Conservation (phyloP, 2,888 invertebrate genomes). For the Drosophila ustulata region DNA sequence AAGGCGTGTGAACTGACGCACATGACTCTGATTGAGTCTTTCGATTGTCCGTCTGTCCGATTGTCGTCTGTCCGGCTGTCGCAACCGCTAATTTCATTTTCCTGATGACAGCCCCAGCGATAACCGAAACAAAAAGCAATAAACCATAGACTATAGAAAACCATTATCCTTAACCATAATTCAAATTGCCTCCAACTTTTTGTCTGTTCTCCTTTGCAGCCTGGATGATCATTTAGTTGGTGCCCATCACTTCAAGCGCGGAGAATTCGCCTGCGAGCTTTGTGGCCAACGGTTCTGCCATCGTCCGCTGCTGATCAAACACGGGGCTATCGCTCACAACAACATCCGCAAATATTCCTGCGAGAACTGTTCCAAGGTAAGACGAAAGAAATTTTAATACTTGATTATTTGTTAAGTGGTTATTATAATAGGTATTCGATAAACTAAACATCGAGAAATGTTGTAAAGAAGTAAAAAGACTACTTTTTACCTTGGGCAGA, state of each 20-base stretch:
- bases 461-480: too few species aligned
- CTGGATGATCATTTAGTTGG: conserved; percentile 93
- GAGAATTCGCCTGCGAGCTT: conserved; percentile 93
- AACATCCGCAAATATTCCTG: conserved; percentile 95
- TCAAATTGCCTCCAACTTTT: not conserved
- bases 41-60: conserved; percentile 42
- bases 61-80: conserved; percentile 38
- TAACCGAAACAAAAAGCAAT: conserved; percentile 25
- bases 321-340: conserved; percentile 92
- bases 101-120: conserved; percentile 60
- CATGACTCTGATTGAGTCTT: conserved; percentile 72
- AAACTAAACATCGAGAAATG: too few species aligned
- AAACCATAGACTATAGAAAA: not conserved
- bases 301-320: conserved; percentile 92
- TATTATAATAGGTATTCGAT: too few species aligned
- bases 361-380: conserved; percentile 95
- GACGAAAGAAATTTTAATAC: conserved; percentile 43
- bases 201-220: conserved; percentile 86
- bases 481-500: too few species aligned
- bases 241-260: conserved; percentile 91
- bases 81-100: conserved; percentile 74
- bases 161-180: not conserved
- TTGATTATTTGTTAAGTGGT: too few species aligned
- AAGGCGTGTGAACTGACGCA: conserved; percentile 80
- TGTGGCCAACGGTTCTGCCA: conserved; percentile 94